Evolutionary conservation across 2,888 invertebrate genomes (phyloP).

Genomic region (Clostera curtula): DNA sequence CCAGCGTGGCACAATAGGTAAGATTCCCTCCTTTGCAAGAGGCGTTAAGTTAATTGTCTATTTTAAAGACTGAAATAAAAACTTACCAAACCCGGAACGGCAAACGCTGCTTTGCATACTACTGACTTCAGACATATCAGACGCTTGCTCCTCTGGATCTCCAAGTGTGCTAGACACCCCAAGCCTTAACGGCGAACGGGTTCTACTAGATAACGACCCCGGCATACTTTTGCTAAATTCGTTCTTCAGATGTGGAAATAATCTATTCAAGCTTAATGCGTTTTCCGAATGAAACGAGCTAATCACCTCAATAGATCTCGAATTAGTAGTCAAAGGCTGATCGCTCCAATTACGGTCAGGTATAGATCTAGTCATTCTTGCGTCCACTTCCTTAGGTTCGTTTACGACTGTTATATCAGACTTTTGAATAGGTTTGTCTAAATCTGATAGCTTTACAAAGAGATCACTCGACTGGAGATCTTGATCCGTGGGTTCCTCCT

Average conservation of each 20-base stretch:
- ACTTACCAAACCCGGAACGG: slow-evolving; percentile 69
- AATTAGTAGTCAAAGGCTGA: slow-evolving; percentile 63
- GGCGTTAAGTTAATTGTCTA: too few relatives aligned
- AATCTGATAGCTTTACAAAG: slow-evolving; percentile 86
- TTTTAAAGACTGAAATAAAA: neutral
- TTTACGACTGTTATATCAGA: slow-evolving; percentile 24
- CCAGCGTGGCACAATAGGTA: too few relatives aligned
- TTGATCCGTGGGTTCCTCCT: slow-evolving; percentile 25
- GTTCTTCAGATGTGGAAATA: slow-evolving; percentile 77
- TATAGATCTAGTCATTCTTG: slow-evolving; percentile 80
- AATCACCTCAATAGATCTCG: slow-evolving; percentile 77
- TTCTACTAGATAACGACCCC: slow-evolving; percentile 46
- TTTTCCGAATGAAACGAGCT: slow-evolving; percentile 75
- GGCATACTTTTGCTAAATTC: slow-evolving; percentile 65
- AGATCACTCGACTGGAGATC: slow-evolving; percentile 33
- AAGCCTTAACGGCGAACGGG: slow-evolving; percentile 38
- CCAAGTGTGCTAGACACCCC: slow-evolving; percentile 37
- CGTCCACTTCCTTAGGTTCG: slow-evolving; percentile 38
- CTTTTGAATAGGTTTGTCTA: slow-evolving; percentile 76
- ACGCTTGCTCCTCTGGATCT: slow-evolving; percentile 62
- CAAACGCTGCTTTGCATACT: slow-evolving; percentile 75
- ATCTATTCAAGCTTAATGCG: slow-evolving; percentile 72
- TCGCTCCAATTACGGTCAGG: slow-evolving; percentile 82
- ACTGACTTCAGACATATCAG: slow-evolving; percentile 70
- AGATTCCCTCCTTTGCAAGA: too few relatives aligned